Evolutionary conservation across 2,113 vertebrate genomes (phyloP).

Genomic region (Gorsachius goisagi): DNA sequence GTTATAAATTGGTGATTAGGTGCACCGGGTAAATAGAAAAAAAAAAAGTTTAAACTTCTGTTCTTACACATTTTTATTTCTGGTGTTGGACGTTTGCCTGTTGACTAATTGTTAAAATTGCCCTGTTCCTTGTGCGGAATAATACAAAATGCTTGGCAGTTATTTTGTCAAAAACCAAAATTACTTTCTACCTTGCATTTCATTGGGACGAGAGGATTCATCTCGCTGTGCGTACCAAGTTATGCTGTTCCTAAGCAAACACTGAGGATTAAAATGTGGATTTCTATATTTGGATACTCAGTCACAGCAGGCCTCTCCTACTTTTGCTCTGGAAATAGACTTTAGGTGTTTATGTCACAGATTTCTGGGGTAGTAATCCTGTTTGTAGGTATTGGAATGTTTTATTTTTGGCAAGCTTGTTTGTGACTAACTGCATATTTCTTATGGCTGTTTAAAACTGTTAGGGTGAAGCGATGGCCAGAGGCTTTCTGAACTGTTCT

Average conservation of each 20-base stretch:
- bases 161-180: background rate
- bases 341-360: background rate
- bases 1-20: background rate
- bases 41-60: background rate
- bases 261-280: background rate
- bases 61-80: background rate
- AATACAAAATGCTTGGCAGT: background rate
- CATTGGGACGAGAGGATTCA: fast-evolving
- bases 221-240: fast-evolving
- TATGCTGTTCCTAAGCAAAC: background rate
- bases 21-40: background rate
- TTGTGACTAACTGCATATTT: background rate
- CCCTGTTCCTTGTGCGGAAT: background rate
- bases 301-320: background rate
- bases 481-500: background rate
- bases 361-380: background rate
- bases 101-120: background rate
- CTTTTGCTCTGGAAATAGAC: background rate
- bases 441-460: background rate
- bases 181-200: background rate
- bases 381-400: background rate
- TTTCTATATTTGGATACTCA: background rate
- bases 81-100: background rate
- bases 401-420: background rate
- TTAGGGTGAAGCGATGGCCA: background rate